A percentile compares a stretch with the other conserved stretches of the same genome.
These are phyloP conservation scores for Dynastes tityus DNA, from an alignment of 2,888 invertebrate genomes.

Conservation along the genomic window DNA sequence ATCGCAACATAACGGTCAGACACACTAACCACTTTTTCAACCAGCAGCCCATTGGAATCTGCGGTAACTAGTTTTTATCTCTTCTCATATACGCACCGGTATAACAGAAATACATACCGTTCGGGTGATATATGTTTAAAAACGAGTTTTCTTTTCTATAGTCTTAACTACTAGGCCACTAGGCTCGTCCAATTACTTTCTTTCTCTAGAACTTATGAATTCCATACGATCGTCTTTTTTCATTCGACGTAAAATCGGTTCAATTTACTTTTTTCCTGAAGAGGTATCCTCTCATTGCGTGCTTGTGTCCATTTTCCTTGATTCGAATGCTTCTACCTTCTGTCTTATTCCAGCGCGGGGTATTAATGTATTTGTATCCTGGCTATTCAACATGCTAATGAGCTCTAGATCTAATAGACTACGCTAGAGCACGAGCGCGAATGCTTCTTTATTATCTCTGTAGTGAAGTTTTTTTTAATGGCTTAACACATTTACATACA, in stretches of 20 bases:
- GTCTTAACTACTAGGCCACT: constrained; percentile 1
- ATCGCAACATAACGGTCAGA: constrained; percentile 48
- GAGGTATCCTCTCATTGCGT: constrained; percentile 13
- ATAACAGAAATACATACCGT: not conserved
- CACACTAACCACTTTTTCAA: constrained; percentile 50
- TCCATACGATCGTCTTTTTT: constrained; percentile 1
- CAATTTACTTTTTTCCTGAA: not conserved
- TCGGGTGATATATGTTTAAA: not conserved
- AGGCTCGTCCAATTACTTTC: constrained; percentile 25
- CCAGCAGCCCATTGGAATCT: constrained; percentile 16
- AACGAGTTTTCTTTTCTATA: constrained; percentile 31
- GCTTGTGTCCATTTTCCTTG: constrained; percentile 9
- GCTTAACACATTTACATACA: too few relatives aligned
- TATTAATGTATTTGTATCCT: constrained; percentile 19
- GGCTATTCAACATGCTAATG: constrained; percentile 22
- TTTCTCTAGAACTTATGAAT: constrained; percentile 27
- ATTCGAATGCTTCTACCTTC: not conserved
- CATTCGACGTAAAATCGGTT: not conserved
- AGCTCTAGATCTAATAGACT: constrained; percentile 1
- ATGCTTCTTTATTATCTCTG: too few relatives aligned
- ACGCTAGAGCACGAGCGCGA: not conserved
- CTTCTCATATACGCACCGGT: not conserved
- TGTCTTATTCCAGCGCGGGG: not conserved
- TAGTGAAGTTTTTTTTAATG: too few relatives aligned
- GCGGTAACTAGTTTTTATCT: constrained; percentile 29